These are phyloP conservation scores for Cantharis rufa DNA, from an alignment of 2,888 invertebrate species.

Conservation along the genomic window DNA sequence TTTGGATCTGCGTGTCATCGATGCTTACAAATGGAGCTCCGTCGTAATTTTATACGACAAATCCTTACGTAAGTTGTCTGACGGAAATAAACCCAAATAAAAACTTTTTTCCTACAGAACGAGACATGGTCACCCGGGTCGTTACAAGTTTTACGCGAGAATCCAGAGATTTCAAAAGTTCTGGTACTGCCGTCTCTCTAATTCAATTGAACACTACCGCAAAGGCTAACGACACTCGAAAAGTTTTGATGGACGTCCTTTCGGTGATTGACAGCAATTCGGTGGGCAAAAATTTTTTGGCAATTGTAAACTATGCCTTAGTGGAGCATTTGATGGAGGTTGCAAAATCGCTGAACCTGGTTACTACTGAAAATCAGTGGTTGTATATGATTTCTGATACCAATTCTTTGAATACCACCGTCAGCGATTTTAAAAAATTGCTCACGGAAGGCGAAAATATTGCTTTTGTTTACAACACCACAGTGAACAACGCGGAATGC, in stretches of 20 bases:
- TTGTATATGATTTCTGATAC: slow-evolving; percentile 75
- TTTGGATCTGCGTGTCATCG: slow-evolving; percentile 71
- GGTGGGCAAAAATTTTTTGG: slow-evolving; percentile 60
- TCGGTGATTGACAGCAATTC: slow-evolving; percentile 46
- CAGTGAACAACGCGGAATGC: slow-evolving; percentile 59
- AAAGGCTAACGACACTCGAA: slow-evolving; percentile 40
- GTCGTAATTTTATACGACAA: slow-evolving; percentile 74
- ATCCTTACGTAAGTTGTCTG: slow-evolving; percentile 64
- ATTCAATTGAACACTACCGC: slow-evolving; percentile 43
- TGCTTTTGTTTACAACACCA: slow-evolving; percentile 75
- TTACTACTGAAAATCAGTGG: slow-evolving; percentile 78
- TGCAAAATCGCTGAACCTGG: slow-evolving; percentile 68
- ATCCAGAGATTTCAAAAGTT: slow-evolving; percentile 34
- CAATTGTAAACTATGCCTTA: slow-evolving; percentile 65
- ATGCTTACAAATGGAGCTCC: slow-evolving; percentile 72
- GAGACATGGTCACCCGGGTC: slow-evolving; percentile 69
- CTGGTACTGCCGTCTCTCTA: slow-evolving; percentile 47
- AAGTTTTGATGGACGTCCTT: slow-evolving; percentile 45
- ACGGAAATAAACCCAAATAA: neutral
- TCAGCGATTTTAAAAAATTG: slow-evolving; percentile 61
- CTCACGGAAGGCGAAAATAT: slow-evolving; percentile 79
- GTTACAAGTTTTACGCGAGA: slow-evolving; percentile 61
- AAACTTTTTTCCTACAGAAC: slow-evolving; percentile 53
- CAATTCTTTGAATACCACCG: slow-evolving; percentile 56
- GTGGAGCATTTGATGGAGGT: slow-evolving; percentile 70